Evolutionary conservation across 92 coral and sea anemone genomes (phyloP).

Genomic region (Porites lobata): DNA sequence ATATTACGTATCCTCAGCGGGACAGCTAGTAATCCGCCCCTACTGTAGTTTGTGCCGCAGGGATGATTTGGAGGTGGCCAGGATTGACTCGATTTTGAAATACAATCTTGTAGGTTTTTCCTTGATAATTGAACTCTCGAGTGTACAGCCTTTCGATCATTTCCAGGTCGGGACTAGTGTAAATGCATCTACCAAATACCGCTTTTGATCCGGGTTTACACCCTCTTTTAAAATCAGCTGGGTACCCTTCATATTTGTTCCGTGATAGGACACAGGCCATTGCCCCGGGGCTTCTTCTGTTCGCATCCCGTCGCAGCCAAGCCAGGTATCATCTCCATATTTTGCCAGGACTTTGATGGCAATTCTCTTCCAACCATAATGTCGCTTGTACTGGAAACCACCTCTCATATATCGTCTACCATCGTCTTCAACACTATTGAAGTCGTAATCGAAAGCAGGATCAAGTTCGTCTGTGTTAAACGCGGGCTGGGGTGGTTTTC

Average conservation of each 20-base stretch:
- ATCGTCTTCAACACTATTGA: slow-evolving; percentile 62
- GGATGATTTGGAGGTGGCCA: too few species aligned
- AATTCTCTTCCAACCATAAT: slow-evolving; percentile 77
- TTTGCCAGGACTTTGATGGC: slow-evolving; percentile 63
- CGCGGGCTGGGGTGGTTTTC: not conserved
- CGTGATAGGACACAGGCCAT: slow-evolving; percentile 89
- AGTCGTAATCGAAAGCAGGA: slow-evolving; percentile 61
- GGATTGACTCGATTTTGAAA: too few species aligned
- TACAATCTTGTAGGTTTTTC: too few species aligned
- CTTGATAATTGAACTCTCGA: too few species aligned
- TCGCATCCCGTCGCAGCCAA: slow-evolving; percentile 77
- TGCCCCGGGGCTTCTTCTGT: slow-evolving; percentile 57
- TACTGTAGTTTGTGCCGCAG: not conserved
- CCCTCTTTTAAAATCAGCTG: not conserved
- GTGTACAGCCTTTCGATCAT: too few species aligned
- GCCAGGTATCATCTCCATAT: slow-evolving; percentile 62
- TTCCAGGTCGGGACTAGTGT: too few species aligned
- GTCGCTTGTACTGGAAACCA: slow-evolving; percentile 73
- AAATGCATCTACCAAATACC: too few species aligned
- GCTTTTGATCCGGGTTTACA: too few species aligned
- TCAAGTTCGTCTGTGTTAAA: slow-evolving; percentile 18
- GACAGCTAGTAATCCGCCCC: too few species aligned
- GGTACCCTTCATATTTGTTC: slow-evolving; percentile 45
- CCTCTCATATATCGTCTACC: slow-evolving; percentile 67
- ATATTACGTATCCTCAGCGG: not conserved